Evolutionary conservation across 1,140 invertebrate species (phyloP).

Genomic region (Euwallacea similis): DNA sequence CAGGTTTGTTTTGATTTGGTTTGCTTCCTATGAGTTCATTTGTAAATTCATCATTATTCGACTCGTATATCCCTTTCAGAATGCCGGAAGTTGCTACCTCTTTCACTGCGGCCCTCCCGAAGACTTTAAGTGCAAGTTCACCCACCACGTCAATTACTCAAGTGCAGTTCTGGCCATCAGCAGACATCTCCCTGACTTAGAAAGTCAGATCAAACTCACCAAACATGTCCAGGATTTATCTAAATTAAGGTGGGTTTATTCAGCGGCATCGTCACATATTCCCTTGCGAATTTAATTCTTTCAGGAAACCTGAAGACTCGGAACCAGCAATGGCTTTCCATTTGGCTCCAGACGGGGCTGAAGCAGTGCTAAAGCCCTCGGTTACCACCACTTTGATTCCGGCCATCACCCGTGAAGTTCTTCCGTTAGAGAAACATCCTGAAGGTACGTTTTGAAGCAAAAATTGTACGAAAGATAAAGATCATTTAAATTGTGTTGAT

Average conservation of each 20-base stretch:
- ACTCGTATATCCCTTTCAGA: conserved; percentile 57
- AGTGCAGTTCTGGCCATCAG: conserved; percentile 76
- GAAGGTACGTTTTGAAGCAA: conserved; percentile 16
- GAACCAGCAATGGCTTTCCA: conserved; percentile 3
- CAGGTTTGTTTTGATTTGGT: no score
- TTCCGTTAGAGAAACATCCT: conserved; percentile 26
- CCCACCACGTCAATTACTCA: conserved; percentile 84
- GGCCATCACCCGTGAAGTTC: conserved; percentile 24
- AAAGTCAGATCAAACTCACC: conserved; percentile 69
- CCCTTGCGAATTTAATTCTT: background rate
- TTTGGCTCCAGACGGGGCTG: background rate
- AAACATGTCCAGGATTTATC: conserved; percentile 82
- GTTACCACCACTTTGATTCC: conserved; percentile 12
- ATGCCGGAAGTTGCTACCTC: conserved; percentile 84
- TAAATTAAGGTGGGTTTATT: conserved; percentile 63
- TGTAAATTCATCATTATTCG: no score
- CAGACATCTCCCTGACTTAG: conserved; percentile 64
- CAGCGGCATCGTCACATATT: no score
- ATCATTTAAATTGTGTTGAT: background rate
- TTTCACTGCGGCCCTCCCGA: conserved; percentile 88
- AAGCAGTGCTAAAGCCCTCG: background rate
- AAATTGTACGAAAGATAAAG: background rate
- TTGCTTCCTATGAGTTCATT: no score
- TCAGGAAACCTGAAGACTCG: conserved; percentile 29
- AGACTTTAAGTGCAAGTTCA: conserved; percentile 92